A percentile compares a stretch with the other conserved stretches of the same genome.
Conservation (phyloP, 2,113 vertebrate genomes). For the Tragelaphus scriptus region DNA sequence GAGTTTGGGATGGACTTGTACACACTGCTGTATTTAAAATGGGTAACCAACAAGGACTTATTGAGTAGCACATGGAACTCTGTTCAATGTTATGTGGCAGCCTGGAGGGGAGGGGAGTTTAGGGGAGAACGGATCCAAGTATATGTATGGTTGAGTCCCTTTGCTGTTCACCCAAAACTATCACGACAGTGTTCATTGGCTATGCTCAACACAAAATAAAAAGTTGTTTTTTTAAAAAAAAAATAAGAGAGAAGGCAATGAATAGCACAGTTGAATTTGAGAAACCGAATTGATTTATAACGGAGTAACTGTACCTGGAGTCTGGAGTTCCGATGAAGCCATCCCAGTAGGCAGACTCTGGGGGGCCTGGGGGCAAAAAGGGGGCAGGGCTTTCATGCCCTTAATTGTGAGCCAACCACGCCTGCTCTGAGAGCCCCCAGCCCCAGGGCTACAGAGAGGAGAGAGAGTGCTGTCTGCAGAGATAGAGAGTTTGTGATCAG, state of each 20-base stretch:
- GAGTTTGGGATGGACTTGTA: background rate
- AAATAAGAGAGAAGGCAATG: background rate
- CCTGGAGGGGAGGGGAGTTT: background rate
- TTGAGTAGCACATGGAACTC: background rate
- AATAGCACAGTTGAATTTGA: background rate
- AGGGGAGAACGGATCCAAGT: background rate
- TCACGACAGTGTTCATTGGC: background rate
- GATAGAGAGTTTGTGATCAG: background rate
- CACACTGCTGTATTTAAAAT: background rate
- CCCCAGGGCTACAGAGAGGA: background rate
- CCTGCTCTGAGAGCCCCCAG: background rate
- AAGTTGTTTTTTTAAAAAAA: background rate
- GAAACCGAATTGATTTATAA: background rate
- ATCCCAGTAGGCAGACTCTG: background rate
- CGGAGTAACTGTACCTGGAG: accelerated
- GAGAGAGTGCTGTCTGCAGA: background rate
- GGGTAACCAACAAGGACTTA: background rate
- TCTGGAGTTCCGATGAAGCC: accelerated
- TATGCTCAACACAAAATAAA: background rate
- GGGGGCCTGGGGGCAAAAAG: background rate
- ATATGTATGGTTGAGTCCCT: background rate
- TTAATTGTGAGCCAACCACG: background rate
- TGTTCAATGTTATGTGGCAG: background rate
- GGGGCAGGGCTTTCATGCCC: background rate
- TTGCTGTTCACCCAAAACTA: background rate